Conservation (phyloP, 1,140 invertebrate genomes). For the Delia radicum region DNA sequence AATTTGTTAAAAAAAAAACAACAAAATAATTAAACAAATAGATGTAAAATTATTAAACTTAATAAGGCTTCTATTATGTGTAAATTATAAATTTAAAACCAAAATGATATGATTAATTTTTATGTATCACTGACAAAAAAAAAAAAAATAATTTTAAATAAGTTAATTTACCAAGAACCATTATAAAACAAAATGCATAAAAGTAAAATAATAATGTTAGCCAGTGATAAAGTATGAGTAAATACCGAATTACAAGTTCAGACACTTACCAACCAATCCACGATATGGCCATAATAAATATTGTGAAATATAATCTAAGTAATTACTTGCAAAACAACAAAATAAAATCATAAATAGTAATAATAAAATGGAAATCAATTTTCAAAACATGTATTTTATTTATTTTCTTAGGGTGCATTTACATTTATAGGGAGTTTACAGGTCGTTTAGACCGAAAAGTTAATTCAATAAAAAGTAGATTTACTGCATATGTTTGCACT, state of each 20-base stretch:
- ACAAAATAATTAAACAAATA: constrained; percentile 6
- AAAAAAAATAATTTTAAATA: not conserved
- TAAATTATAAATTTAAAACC: constrained; percentile 5
- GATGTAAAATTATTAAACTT: not conserved
- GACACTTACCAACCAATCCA: not conserved
- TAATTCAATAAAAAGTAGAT: no score
- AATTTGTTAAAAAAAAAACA: not conserved
- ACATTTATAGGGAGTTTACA: no score
- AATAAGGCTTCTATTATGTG: constrained; percentile 11
- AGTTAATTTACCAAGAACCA: not conserved
- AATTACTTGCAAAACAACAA: not conserved
- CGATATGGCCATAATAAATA: not conserved
- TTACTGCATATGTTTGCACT: no score
- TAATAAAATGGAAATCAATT: not conserved
- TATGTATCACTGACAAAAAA: not conserved
- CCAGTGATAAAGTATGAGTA: not conserved
- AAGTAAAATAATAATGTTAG: not conserved
- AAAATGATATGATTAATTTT: constrained; percentile 10
- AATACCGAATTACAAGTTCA: not conserved
- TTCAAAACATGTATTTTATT: not conserved
- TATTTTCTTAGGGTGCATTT: no score
- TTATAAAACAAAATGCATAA: not conserved
- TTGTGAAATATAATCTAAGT: no score
- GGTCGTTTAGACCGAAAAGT: no score
- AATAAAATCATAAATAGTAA: not conserved